These are phyloP conservation scores for Actinia tenebrosa DNA, from an alignment of 64 coral and sea anemone species.

Conservation along the genomic window DNA sequence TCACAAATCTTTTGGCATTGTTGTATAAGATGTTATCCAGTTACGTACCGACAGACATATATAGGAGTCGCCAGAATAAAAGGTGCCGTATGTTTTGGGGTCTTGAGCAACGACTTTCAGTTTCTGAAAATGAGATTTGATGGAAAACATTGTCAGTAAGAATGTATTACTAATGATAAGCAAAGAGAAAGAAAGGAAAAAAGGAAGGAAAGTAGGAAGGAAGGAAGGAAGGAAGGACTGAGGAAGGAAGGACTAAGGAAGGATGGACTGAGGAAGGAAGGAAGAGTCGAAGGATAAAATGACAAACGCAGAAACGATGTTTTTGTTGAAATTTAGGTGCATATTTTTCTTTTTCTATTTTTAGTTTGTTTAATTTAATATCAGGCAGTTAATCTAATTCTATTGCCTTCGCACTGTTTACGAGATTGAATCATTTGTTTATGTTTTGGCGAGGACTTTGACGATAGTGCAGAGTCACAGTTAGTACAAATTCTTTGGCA, in stretches of 20 bases:
- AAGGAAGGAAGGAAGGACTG: no score
- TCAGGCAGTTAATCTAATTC: no score
- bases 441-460: background rate
- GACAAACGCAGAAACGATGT: no score
- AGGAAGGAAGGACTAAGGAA: no score
- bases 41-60: constrained; percentile 81
- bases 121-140: constrained; percentile 53
- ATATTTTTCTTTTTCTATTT: no score
- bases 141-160: background rate
- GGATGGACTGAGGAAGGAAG: no score
- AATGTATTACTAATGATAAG: background rate
- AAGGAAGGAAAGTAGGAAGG: background rate
- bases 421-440: background rate
- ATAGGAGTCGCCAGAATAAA: constrained; percentile 92
- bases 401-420: no score
- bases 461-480: background rate
- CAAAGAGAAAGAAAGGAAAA: background rate
- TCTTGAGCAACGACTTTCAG: constrained; percentile 88
- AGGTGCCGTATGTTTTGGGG: constrained; percentile 65
- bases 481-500: background rate
- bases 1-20: no score
- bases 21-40: no score
- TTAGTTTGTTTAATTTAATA: no score
- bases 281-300: no score
- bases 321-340: no score